phyloP scores from a whole-genome alignment of 2,888 invertebrate genomes.

The Plebejus anna region DNA sequence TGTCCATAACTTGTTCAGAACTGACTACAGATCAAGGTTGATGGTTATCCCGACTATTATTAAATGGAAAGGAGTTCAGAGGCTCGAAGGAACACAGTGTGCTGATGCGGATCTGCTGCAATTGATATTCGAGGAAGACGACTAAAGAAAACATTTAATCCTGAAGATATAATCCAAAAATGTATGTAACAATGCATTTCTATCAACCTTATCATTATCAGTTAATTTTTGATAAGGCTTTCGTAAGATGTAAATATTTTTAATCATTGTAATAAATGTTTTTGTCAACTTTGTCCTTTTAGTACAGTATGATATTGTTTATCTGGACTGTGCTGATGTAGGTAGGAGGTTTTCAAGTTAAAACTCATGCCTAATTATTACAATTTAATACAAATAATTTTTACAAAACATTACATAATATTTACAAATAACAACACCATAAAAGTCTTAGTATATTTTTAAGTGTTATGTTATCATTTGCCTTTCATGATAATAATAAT shows the following conservation, averaged over 20 bases:
- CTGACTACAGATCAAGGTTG: constrained; percentile 84
- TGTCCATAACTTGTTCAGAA: constrained; percentile 88
- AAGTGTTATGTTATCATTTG: too few relatives aligned
- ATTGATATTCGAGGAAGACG: constrained; percentile 89
- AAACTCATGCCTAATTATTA: not conserved
- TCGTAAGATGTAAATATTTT: not conserved
- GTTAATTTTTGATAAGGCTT: constrained; percentile 7
- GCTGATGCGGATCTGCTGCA: constrained; percentile 85
- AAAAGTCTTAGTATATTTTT: not conserved
- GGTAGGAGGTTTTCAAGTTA: not conserved
- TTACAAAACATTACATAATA: constrained; percentile 5
- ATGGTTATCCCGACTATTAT: constrained; percentile 91
- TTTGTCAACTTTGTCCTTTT: not conserved
- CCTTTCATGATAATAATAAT: not conserved
- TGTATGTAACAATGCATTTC: not conserved
- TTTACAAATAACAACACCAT: not conserved
- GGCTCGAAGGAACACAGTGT: constrained; percentile 89
- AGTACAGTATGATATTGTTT: not conserved
- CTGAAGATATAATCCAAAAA: not conserved
- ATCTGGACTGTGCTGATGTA: not conserved
- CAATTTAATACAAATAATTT: not conserved
- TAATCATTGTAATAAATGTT: constrained; percentile 10
- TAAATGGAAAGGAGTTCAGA: constrained; percentile 87
- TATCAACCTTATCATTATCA: not conserved
- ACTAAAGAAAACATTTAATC: constrained; percentile 45